Conservation (phyloP, 2,888 invertebrate genomes). For the Zygaena filipendulae region DNA sequence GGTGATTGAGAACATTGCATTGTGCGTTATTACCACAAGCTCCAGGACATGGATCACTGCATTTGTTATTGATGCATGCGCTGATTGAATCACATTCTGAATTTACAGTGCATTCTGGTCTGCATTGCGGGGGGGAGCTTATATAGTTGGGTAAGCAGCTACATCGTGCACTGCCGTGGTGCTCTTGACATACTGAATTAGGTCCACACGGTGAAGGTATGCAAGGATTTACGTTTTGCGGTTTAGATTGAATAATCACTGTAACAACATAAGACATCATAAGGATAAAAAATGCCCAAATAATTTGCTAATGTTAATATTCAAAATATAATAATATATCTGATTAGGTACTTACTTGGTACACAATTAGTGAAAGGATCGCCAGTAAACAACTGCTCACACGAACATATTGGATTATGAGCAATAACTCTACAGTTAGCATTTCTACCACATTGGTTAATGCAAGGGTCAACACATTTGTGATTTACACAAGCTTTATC, state of each 20-base stretch:
- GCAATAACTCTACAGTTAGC: slow-evolving; percentile 83
- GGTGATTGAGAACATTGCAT: slow-evolving; percentile 77
- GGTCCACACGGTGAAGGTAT: slow-evolving; percentile 82
- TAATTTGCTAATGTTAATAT: too few species aligned
- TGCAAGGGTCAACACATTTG: slow-evolving; percentile 83
- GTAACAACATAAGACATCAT: too few species aligned
- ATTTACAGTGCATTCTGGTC: slow-evolving; percentile 78
- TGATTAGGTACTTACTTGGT: slow-evolving; percentile 58
- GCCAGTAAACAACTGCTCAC: slow-evolving; percentile 77
- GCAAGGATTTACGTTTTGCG: slow-evolving; percentile 68
- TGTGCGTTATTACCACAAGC: slow-evolving; percentile 80
- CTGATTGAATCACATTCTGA: slow-evolving; percentile 75
- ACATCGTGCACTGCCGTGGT: slow-evolving; percentile 74
- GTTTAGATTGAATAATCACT: too few species aligned
- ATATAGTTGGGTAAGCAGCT: slow-evolving; percentile 76
- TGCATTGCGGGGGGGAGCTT: slow-evolving; percentile 81
- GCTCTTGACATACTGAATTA: slow-evolving; percentile 78
- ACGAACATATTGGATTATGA: slow-evolving; percentile 86
- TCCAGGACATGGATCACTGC: slow-evolving; percentile 81
- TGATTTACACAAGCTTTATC: slow-evolving; percentile 81
- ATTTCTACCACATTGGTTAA: slow-evolving; percentile 81
- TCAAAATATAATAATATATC: slow-evolving; percentile 32
- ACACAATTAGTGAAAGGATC: slow-evolving; percentile 76
- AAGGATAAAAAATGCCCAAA: too few species aligned
- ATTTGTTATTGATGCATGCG: slow-evolving; percentile 78